Base-by-base conservation (phyloP, 2,113 vertebrate species). In the Channa maculata region DNA sequence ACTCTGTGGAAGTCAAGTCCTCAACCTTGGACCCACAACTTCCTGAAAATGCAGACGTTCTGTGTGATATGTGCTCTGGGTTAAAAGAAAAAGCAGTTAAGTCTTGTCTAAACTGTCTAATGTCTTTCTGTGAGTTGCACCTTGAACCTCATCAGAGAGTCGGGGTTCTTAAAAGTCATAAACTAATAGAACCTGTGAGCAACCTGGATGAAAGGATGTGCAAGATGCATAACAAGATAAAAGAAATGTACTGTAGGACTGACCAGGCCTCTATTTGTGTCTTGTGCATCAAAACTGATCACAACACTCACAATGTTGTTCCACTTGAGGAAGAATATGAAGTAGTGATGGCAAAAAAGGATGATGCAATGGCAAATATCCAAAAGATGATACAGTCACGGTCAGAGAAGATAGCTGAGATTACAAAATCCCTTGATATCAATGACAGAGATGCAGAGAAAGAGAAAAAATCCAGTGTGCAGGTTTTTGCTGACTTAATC, bases 41-140 rank as follows among this genome's bases (percentile, higher is more conserved):
- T 38, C 43, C 24, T 24, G 24, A 24, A 24, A 41, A 36, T 14
- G 14, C 5, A 9, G 46, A 36, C 0, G 38, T 79, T 9, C 65
- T 45, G 3, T 88, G 83, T 55, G 80, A 97, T 60, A 91, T 96
- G 62, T 97, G 96, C 90, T 91, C 94, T 0, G 93, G 92, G 48
- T 92, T 87, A 80, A 95, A 94, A 83, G 24, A 12, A 5, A 95
- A 90, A 69, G 96, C 96, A 0, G 92, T 83, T 3, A 87, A 88
- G 43, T 87, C 82, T 13, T 87, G 82, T 41, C 58, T 80, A 50
- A 54, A 3, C 5, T 87, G 80, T 45, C 61, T 77, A 0, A 58
- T 2, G 0, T 86, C 81, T 62, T 78, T 84, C 62, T 90, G 79
- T 65, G 34, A 85, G 44, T 41, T 6, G n/a, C 84, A 88, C 55